Evolutionary conservation across 2,888 invertebrate genomes (phyloP).

Genomic region (Synergus laeviventris): DNA sequence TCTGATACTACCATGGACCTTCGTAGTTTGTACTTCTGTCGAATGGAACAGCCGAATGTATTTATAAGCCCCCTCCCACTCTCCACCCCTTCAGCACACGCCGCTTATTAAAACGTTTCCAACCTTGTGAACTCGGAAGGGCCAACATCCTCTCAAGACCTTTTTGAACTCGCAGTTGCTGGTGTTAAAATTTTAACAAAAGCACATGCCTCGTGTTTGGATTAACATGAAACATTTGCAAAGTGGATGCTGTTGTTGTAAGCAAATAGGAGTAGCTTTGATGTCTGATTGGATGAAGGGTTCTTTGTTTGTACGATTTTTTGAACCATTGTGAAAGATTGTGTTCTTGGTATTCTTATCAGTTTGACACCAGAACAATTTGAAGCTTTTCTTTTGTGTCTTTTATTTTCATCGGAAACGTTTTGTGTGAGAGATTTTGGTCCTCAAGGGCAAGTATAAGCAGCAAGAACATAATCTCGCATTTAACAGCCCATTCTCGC

Average conservation of each 20-base stretch:
- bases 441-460: conserved; percentile 28
- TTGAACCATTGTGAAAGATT: too few relatives aligned
- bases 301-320: background rate
- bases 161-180: background rate
- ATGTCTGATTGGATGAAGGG: background rate
- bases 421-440: background rate
- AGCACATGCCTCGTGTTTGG: background rate
- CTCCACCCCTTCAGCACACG: conserved; percentile 56
- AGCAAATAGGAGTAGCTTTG: background rate
- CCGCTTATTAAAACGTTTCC: conserved; percentile 71
- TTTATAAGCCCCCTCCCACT: conserved; percentile 62
- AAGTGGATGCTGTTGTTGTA: background rate
- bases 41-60: conserved; percentile 63
- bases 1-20: conserved; percentile 51
- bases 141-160: conserved; percentile 46
- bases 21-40: conserved; percentile 53
- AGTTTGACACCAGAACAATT: too few relatives aligned
- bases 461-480: conserved; percentile 49
- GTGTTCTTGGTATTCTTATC: too few relatives aligned
- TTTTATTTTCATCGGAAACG: background rate
- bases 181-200: conserved; percentile 35
- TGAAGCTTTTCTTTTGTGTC: background rate
- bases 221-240: background rate
- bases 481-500: conserved; percentile 51
- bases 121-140: conserved; percentile 52